Evolutionary conservation across 2,113 vertebrate genomes (phyloP).

Genomic region (Pantherophis guttatus): DNA sequence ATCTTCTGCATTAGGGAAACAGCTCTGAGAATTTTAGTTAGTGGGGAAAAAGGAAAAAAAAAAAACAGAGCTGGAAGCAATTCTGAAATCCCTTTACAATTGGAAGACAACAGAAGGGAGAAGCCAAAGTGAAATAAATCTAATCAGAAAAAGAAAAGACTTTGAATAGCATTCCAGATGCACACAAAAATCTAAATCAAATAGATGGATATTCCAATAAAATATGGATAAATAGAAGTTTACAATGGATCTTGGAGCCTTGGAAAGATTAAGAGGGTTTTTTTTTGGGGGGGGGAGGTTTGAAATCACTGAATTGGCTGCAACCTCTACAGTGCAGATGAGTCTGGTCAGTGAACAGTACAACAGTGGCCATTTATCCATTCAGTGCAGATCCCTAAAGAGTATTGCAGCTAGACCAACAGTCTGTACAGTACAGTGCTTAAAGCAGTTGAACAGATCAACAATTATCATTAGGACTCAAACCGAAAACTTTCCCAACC

Average conservation of each 20-base stretch:
- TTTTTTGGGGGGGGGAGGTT: not conserved
- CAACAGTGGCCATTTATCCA: not conserved
- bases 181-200: not conserved
- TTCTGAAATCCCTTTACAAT: slow-evolving; percentile 12
- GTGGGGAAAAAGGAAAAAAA: not conserved
- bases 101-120: not conserved
- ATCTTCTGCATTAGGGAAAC: not conserved
- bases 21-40: not conserved
- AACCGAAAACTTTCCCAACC: not conserved
- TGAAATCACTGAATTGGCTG: not conserved
- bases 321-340: not conserved
- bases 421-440: not conserved
- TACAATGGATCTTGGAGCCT: not conserved
- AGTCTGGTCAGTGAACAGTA: not conserved
- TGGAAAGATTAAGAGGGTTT: not conserved
- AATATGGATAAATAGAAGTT: not conserved
- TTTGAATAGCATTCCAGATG: not conserved
- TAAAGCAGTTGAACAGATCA: not conserved
- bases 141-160: not conserved
- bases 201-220: not conserved
- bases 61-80: not conserved
- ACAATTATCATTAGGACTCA: not conserved
- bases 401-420: not conserved
- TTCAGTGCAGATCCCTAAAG: not conserved
- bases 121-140: slow-evolving; percentile 1